Evolutionary conservation across 2,888 invertebrate species (phyloP).

Genomic region (Amblyjoppa proteus): DNA sequence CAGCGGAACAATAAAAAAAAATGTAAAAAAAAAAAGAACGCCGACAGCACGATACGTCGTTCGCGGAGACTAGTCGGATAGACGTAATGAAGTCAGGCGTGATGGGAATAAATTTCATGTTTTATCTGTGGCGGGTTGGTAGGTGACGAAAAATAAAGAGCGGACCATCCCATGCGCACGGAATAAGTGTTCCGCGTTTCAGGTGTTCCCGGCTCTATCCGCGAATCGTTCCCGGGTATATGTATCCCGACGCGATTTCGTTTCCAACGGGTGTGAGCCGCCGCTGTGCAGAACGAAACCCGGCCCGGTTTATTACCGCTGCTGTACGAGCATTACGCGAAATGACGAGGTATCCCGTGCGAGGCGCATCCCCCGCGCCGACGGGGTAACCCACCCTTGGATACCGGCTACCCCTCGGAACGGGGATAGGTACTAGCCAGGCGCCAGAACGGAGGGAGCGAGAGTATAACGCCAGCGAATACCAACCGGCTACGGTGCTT

Average conservation of each 20-base stretch:
- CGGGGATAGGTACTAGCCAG: slow-evolving; percentile 37
- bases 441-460: slow-evolving; percentile 57
- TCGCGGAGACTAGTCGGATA: slow-evolving; percentile 12
- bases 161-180: slow-evolving; percentile 18
- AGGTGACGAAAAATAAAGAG: slow-evolving; percentile 55
- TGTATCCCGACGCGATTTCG: slow-evolving; percentile 43
- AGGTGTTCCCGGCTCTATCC: slow-evolving; percentile 49
- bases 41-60: slow-evolving; percentile 42
- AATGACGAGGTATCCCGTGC: slow-evolving; percentile 67
- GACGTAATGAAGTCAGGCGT: slow-evolving; percentile 51
- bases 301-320: slow-evolving; percentile 65
- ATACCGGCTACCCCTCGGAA: slow-evolving; percentile 1
- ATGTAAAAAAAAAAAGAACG: slow-evolving; percentile 28
- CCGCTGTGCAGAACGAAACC: slow-evolving; percentile 46
- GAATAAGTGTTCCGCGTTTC: slow-evolving; percentile 62
- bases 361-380: slow-evolving; percentile 54
- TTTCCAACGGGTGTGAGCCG: slow-evolving; percentile 57
- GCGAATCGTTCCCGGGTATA: slow-evolving; percentile 36
- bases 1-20: slow-evolving; percentile 9
- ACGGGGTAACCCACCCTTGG: slow-evolving; percentile 43
- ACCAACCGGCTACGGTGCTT: slow-evolving; percentile 44
- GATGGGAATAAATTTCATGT: slow-evolving; percentile 57
- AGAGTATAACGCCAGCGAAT: slow-evolving; percentile 50
- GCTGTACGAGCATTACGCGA: slow-evolving; percentile 67
- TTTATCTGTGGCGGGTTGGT: slow-evolving; percentile 32